These are phyloP conservation scores for Abramis brama DNA, from an alignment of 2,113 vertebrate genomes.

Conservation along the genomic window DNA sequence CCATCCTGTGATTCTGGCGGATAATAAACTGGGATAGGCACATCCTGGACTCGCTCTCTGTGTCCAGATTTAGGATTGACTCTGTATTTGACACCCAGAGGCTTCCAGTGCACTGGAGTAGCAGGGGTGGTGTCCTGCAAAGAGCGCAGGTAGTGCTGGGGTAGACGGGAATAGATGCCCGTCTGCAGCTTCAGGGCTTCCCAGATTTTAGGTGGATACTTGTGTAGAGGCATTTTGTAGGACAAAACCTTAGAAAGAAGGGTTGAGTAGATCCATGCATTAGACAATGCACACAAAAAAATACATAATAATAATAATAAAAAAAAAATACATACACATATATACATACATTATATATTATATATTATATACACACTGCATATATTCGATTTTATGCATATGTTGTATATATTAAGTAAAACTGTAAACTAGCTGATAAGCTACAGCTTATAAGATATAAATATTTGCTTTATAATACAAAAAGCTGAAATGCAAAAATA, in stretches of 20 bases:
- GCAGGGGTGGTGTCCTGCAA: slow-evolving; percentile 72
- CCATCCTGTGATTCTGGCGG: slow-evolving; percentile 83
- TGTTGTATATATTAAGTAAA: no score
- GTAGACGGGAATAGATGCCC: slow-evolving; percentile 87
- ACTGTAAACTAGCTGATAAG: not conserved
- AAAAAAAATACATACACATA: no score
- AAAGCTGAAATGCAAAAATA: not conserved
- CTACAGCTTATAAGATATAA: not conserved
- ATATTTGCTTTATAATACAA: not conserved
- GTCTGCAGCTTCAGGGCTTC: slow-evolving; percentile 78
- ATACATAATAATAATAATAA: not conserved
- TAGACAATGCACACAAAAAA: not conserved
- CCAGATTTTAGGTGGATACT: slow-evolving; percentile 82
- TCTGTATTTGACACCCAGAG: slow-evolving; percentile 77
- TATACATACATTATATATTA: no score
- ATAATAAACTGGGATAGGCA: slow-evolving; percentile 81
- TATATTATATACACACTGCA: no score
- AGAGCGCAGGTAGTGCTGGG: slow-evolving; percentile 82
- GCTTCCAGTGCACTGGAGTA: slow-evolving; percentile 84
- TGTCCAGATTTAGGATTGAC: slow-evolving; percentile 77
- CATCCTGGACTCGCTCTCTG: slow-evolving; percentile 86
- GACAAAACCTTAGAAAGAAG: slow-evolving; percentile 46
- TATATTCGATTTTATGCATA: no score
- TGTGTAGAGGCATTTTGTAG: slow-evolving; percentile 84
- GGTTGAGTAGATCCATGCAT: not conserved